Evolutionary conservation across 2,888 invertebrate species (phyloP).

Genomic region (Rotaria sp.): DNA sequence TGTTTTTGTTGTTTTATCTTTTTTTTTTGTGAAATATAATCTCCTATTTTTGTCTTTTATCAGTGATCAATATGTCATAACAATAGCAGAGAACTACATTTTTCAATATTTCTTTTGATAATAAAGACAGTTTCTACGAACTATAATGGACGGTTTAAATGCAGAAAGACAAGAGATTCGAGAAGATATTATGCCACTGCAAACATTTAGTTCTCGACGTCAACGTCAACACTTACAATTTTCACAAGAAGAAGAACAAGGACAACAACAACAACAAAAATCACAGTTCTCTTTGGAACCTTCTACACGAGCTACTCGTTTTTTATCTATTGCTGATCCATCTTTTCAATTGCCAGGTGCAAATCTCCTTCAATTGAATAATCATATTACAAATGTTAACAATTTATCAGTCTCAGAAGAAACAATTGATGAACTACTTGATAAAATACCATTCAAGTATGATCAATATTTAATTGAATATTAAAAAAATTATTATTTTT

Average conservation of each 20-base stretch:
- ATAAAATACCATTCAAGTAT: conserved; percentile 22
- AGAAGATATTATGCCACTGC: not conserved
- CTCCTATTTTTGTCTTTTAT: not conserved
- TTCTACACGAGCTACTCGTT: not conserved
- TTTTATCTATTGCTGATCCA: not conserved
- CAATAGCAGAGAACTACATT: not conserved
- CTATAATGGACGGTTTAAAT: not conserved
- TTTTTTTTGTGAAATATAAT: not conserved
- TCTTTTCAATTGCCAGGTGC: not conserved
- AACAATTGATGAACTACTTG: not conserved
- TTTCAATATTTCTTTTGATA: not conserved
- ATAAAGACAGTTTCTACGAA: not conserved
- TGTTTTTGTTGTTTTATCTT: not conserved
- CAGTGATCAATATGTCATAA: not conserved
- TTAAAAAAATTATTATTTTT: no score
- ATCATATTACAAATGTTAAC: no score
- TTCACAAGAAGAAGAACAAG: not conserved
- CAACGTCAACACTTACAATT: not conserved
- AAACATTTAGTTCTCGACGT: not conserved
- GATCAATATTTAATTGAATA: not conserved
- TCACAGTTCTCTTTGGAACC: not conserved
- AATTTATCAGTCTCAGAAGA: not conserved
- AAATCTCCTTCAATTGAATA: not conserved
- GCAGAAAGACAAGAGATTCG: not conserved
- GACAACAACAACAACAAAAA: not conserved